Evolutionary conservation across 1,140 invertebrate genomes (phyloP).

Genomic region (Portunus trituberculatus): DNA sequence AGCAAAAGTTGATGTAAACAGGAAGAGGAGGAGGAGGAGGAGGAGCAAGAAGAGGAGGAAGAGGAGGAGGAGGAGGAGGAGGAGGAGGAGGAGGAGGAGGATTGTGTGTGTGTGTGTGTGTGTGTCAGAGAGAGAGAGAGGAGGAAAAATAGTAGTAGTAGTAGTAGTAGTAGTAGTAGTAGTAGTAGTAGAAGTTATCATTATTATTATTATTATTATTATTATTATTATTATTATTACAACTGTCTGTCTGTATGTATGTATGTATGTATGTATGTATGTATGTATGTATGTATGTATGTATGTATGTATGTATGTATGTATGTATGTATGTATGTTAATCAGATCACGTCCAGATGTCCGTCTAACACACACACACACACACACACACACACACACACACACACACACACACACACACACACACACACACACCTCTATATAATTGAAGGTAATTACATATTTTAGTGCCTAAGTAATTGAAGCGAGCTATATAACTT

Average conservation of each 20-base stretch:
- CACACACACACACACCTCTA: constrained; percentile 29
- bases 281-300: constrained; percentile 7
- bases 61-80: not conserved
- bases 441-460: constrained; percentile 36
- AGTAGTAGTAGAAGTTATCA: no score
- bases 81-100: no score
- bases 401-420: not conserved
- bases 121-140: not conserved
- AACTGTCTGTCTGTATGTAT: constrained; percentile 5
- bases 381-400: not conserved
- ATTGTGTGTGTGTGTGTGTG: not conserved
- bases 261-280: not conserved
- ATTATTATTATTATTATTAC: constrained; percentile 36
- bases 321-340: not conserved
- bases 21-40: not conserved
- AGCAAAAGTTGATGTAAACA: constrained; percentile 90
- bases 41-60: not conserved
- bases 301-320: constrained; percentile 21
- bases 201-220: not conserved
- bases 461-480: not conserved
- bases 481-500: not conserved
- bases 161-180: not conserved
- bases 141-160: not conserved
- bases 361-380: not conserved
- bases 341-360: not conserved